Base-by-base conservation (phyloP, 2,888 invertebrate genomes). In the Phalangium opilio region DNA sequence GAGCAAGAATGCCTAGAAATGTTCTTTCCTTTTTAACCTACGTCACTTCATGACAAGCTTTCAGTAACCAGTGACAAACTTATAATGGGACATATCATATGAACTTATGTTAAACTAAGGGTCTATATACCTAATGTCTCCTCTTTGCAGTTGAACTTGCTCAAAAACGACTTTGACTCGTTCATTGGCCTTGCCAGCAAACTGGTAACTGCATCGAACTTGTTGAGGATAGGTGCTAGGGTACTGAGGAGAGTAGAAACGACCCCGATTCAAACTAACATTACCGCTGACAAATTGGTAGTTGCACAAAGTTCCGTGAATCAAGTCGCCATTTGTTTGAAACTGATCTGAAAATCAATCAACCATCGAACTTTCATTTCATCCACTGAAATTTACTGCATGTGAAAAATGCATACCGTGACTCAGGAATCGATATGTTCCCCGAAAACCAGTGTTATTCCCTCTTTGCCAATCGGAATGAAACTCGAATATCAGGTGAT, bases 151-250 rank as follows among this genome's bases (percentile, higher is more conserved):
- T 47, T 76, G 74, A 57, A 82, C 73, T 69, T 84, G 81, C 67
- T 84, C 83, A 62, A 87, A 85, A 17, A 83, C 73, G 57, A 87
- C 69, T 63, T 83, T 79, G 57, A 87, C 81, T 55, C 81, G 71
- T 67, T 83, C 82, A 34, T 55, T 52, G 14, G 48, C 47, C 50
- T 53, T 79, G 44, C 90, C 91, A 61, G 81, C 77, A 65, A 95
- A 84, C 63, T 81, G 78, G 70, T 86, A 87, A 50, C 83, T 77
- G 69, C 91, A 91, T 62, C 81, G 76, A 61, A 85, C 78, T 66
- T 87, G 84, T 66, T 82, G 83, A 18, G 93, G 91, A 68, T 95
- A 95, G 60, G 83, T 82, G 59, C 91, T 91, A 53, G 95, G 95
- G 73, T 91, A 95, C 49, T 84, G 79, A 1, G 93, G 91, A 46